Evolutionary conservation across 2,113 vertebrate species (phyloP).

Genomic region (Sialia sialis): DNA sequence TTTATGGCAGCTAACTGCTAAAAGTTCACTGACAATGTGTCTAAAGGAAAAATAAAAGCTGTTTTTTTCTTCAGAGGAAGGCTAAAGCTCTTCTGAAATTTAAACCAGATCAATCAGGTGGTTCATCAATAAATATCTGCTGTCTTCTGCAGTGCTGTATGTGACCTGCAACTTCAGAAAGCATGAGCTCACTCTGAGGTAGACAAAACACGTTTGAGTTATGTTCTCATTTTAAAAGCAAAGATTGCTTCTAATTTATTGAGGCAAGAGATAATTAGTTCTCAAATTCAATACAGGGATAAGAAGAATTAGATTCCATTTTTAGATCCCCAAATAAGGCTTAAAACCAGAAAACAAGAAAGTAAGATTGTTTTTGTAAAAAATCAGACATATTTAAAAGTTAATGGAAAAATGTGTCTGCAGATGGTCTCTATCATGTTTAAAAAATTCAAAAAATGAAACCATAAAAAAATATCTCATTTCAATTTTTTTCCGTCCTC

Average conservation of each 20-base stretch:
- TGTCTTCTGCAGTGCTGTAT: neutral
- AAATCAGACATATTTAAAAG: neutral
- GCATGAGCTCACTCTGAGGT: neutral
- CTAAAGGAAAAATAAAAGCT: neutral
- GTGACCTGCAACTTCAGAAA: neutral
- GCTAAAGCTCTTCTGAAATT: neutral
- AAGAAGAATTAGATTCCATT: neutral
- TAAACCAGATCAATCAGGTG: neutral
- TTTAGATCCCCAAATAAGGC: neutral
- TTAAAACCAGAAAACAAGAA: neutral
- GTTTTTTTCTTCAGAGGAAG: neutral
- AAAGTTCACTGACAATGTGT: neutral
- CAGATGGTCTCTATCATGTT: neutral
- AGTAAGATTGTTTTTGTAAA: neutral
- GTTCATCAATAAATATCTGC: conserved; percentile 16
- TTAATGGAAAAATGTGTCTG: neutral
- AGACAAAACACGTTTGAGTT: neutral
- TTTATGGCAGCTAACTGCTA: neutral
- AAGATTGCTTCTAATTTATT: conserved; percentile 12
- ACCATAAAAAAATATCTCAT: neutral
- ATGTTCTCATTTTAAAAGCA: neutral
- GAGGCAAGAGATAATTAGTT: neutral
- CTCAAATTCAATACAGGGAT: neutral
- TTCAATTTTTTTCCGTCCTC: neutral
- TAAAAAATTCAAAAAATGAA: neutral